Base-by-base conservation (phyloP, 92 coral and sea anemone species). In the Heliopora coerulea region DNA sequence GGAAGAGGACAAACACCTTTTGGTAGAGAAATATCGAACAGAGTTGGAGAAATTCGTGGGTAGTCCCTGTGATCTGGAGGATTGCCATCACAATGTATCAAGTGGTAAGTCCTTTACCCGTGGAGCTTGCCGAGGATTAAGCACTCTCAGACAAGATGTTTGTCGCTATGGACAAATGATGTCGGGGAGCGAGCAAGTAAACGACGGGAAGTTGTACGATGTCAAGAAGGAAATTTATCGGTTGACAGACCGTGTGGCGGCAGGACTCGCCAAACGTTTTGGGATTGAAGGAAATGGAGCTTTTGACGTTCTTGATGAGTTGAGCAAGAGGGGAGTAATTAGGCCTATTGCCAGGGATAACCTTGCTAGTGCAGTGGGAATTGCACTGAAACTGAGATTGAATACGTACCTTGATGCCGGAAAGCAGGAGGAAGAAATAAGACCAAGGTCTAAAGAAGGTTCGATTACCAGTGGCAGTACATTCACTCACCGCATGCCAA, bases 161-260 rank as follows among this genome's bases (percentile, higher is more conserved):
- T 67, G 41, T 44, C 74, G 74, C 2, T 67, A 67, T 67, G 74
- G 58, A 49, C 39, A 44, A 10, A 40, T 40, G 50, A 56, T 49
- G 58, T 29, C 59, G 5, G 74, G 74, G 11, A 18, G 31, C 12
- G 54, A 44, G 26, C 58, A 67, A 3, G 13, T 67, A 11, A 56
- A 67, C 26, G 74, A 67, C 1, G 74, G 74, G n/a, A 67, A 67
- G 49, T 49, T 67, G 14, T 67, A 44, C 18, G 74, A 67, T 44
- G 73, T 66, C 20, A 66, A 66, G 39, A 66, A 66, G 33, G 73
- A 66, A 46, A 66, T 66, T 26, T 67, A 67, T 48, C 74, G 74
- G 19, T 67, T 67, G 37, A 46, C 74, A 3, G 74, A 67, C 33
- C 74, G 74, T 27, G 74, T 67, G n/a, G 1, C 48, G 4, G 20